Evolutionary conservation across 2,888 invertebrate species (phyloP), one percentile per base, ranked within the genome.

Genomic region (Eucriotettix oculatus): DNA sequence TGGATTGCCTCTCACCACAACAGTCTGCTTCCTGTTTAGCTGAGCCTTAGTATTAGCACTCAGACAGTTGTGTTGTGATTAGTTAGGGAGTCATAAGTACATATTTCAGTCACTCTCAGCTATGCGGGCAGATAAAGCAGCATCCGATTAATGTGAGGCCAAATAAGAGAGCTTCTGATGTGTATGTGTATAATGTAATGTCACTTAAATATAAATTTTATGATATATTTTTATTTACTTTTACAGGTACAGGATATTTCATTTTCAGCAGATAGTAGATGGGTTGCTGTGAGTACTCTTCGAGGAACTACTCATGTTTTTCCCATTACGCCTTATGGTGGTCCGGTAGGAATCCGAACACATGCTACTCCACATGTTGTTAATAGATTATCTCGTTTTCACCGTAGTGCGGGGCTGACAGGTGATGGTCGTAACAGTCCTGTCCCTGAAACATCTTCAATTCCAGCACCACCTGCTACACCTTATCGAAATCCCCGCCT

Each of bases 271-370:
- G 98, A 99, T 76, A 88, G 88, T 42, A 86, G 99, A 59, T 99
- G 98, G 98, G 86, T 92, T n/a, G 90, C 95, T 1, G 84, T 98
- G 9, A 92, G 93, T 52, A 95, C 98, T 0, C 81, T 95, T 60
- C 84, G 96, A 64, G 99, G 98, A 63, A 99, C 99, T 1, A 96
- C 96, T 42, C 99, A 99, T 74, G 87, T 99, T 65, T 99, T 97
- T 76, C 94, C 98, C 11, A 83, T 99, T 57, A 93, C 93, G 16
- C 92, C 98, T 16, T 99, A 98, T 73, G 97, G 97, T 66, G 96
- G 98, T 58, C 80, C 86, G 60, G 84, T 91, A 65, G 91, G 89
- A 61, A 87, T 92, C 59, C 82, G 98, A 65, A 99, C 98, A 1
- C 98, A 98, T 76, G 88, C 90, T n/a, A 87, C 90, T 62, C 84